phyloP scores from a whole-genome alignment of 2,888 invertebrate species.

The Bombylius major region DNA sequence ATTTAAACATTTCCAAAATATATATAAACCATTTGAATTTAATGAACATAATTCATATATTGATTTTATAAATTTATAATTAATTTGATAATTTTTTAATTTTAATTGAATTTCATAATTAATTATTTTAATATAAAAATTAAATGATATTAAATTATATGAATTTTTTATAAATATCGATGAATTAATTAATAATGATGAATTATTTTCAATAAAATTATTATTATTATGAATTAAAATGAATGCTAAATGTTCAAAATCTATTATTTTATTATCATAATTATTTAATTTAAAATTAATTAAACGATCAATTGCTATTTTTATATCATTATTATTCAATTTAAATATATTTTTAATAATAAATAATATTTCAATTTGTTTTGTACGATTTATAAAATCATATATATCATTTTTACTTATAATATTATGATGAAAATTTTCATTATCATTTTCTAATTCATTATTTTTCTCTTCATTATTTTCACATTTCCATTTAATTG shows the following conservation, averaged over 20 bases:
- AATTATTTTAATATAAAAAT: neutral
- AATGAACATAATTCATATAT: conserved; percentile 19
- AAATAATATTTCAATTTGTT: neutral
- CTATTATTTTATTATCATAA: neutral
- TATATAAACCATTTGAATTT: conserved; percentile 29
- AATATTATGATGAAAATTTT: neutral
- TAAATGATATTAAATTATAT: too few species aligned
- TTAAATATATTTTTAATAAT: conserved; percentile 1
- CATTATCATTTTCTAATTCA: neutral
- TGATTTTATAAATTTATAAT: neutral
- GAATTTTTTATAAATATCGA: too few species aligned
- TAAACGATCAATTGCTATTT: conserved; percentile 3
- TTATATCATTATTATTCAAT: neutral
- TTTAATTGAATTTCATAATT: neutral
- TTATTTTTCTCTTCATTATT: neutral
- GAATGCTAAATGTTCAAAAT: neutral
- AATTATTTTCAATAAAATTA: too few species aligned
- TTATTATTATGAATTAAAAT: too few species aligned
- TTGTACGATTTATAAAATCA: neutral
- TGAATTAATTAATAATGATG: too few species aligned
- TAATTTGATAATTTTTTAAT: neutral
- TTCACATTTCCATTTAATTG: neutral
- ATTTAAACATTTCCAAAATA: conserved; percentile 28
- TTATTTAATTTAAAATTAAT: neutral
- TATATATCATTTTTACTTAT: neutral